Conservation (phyloP, 2,113 vertebrate species). For the Chiloscyllium plagiosum region DNA sequence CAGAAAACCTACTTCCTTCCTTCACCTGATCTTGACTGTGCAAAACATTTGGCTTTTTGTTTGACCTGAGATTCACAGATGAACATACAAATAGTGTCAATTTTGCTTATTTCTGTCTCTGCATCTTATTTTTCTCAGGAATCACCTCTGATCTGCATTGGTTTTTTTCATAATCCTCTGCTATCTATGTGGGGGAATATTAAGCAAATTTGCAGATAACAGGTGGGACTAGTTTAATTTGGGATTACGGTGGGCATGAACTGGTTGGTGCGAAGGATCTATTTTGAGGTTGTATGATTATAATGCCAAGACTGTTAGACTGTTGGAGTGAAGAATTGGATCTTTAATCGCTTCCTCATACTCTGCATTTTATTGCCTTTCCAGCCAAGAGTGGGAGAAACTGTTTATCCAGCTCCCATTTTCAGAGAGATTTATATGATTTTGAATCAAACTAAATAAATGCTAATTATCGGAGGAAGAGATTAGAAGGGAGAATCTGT, state of each 20-base stretch:
- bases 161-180: background rate
- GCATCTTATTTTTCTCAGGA: background rate
- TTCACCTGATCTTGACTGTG: background rate
- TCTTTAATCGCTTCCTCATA: too few species aligned
- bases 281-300: too few species aligned
- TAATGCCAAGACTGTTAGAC: too few species aligned
- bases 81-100: background rate
- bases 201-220: too few species aligned
- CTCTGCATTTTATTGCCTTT: background rate
- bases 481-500: background rate
- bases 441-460: background rate
- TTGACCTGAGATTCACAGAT: background rate
- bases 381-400: background rate
- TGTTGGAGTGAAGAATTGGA: too few species aligned
- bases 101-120: background rate
- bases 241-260: too few species aligned
- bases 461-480: background rate
- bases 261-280: too few species aligned
- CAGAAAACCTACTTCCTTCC: background rate
- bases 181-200: background rate
- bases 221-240: too few species aligned
- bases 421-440: background rate
- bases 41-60: background rate
- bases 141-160: too few species aligned
- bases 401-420: background rate